phyloP scores from a whole-genome alignment of 2,888 invertebrate species.

The Drosophila suboccidentalis region DNA sequence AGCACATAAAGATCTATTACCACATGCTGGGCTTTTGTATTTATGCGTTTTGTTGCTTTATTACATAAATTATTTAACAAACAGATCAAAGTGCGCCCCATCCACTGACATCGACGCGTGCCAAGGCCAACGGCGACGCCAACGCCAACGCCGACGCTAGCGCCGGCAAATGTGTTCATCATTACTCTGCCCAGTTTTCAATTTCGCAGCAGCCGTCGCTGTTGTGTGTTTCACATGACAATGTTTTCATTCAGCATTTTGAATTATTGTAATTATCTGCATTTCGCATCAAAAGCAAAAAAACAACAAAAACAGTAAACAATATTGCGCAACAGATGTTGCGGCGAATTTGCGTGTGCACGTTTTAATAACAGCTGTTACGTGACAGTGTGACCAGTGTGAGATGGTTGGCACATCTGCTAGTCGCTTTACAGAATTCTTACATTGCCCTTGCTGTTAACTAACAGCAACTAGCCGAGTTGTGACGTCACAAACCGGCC shows the following conservation, averaged over 20 bases:
- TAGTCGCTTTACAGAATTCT: constrained; percentile 22
- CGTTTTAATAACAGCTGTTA: constrained; percentile 55
- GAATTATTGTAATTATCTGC: constrained; percentile 37
- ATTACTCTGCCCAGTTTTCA: constrained; percentile 35
- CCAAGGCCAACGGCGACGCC: constrained; percentile 38
- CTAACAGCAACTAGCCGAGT: constrained; percentile 1
- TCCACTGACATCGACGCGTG: constrained; percentile 41
- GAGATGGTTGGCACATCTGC: not conserved
- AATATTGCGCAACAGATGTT: constrained; percentile 62
- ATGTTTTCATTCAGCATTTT: constrained; percentile 51
- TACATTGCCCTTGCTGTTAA: not conserved
- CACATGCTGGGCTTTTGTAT: constrained; percentile 34
- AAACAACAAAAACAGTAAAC: constrained; percentile 31
- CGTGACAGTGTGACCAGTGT: constrained; percentile 48
- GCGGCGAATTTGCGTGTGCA: constrained; percentile 34
- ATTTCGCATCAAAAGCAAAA: constrained; percentile 13
- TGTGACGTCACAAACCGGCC: constrained; percentile 53
- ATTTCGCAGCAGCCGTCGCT: constrained; percentile 19
- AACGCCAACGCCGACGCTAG: constrained; percentile 16
- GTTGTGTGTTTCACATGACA: constrained; percentile 35
- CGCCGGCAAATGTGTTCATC: constrained; percentile 47
- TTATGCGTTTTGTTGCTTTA: constrained; percentile 39
- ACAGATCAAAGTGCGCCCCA: constrained; percentile 47
- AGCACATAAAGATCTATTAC: constrained; percentile 38
- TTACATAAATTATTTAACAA: constrained; percentile 80